Evolutionary conservation across 1,140 invertebrate genomes (phyloP).

Genomic region (Colletes gigas): DNA sequence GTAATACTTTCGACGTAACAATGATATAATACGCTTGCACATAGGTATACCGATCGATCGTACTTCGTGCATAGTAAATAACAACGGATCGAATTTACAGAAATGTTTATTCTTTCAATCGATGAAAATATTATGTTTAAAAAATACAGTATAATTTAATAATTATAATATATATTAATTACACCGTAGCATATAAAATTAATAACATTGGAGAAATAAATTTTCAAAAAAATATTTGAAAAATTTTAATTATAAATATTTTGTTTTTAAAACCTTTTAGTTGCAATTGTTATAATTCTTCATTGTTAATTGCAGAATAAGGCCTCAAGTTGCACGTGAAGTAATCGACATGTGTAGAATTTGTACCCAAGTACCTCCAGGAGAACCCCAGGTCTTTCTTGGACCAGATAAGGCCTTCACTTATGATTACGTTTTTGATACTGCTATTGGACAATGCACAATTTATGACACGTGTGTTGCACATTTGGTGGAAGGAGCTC

Average conservation of each 20-base stretch:
- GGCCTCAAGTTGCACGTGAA: conserved; percentile 95
- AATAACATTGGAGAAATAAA: no score
- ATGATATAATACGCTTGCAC: not conserved
- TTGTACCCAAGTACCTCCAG: conserved; percentile 93
- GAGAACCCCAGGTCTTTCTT: conserved; percentile 94
- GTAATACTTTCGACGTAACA: not conserved
- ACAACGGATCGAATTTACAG: no score
- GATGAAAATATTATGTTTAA: not conserved
- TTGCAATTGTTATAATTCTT: not conserved
- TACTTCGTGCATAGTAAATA: not conserved
- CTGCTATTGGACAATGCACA: conserved; percentile 87
- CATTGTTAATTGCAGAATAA: conserved; percentile 87
- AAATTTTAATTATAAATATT: no score
- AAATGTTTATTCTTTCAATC: not conserved
- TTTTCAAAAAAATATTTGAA: not conserved
- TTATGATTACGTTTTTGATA: conserved; percentile 97
- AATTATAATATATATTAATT: no score
- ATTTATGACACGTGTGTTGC: conserved; percentile 95
- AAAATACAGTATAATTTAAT: no score
- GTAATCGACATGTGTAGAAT: conserved; percentile 96
- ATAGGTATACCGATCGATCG: not conserved
- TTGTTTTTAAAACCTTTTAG: not conserved
- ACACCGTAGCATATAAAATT: no score
- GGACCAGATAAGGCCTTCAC: conserved; percentile 98
- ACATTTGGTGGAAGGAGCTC: conserved; percentile 91